Conservation (phyloP, 1,140 invertebrate genomes). For the Sinonovacula constricta region DNA sequence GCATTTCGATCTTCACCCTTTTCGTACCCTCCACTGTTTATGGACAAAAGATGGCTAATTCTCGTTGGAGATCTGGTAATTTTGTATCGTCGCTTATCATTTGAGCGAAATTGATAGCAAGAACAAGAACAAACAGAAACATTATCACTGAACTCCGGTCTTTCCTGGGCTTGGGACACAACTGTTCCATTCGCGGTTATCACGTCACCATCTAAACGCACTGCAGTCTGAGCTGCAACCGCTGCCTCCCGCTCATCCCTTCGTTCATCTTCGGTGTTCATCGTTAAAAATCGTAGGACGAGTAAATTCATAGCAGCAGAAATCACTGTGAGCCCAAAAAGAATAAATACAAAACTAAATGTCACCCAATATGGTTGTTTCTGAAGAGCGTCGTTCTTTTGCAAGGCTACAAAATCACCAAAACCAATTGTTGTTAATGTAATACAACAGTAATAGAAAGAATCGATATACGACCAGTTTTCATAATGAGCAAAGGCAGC, state of each 20-base stretch:
- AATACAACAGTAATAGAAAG: slow-evolving; percentile 99
- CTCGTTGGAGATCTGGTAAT: slow-evolving; percentile 86
- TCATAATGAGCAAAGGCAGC: slow-evolving; percentile 97
- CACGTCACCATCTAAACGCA: slow-evolving; percentile 94
- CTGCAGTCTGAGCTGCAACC: slow-evolving; percentile 85
- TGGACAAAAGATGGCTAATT: slow-evolving; percentile 85
- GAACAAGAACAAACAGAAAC: slow-evolving; percentile 90
- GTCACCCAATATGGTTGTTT: slow-evolving; percentile 98
- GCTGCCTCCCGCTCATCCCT: slow-evolving; percentile 91
- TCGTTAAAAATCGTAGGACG: slow-evolving; percentile 98
- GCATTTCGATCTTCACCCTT: slow-evolving; percentile 56
- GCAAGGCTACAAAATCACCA: slow-evolving; percentile 84
- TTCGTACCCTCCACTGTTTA: slow-evolving; percentile 80
- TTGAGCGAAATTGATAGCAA: slow-evolving; percentile 83
- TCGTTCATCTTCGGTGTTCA: slow-evolving; percentile 97
- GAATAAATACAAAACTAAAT: slow-evolving; percentile 98
- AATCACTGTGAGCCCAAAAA: slow-evolving; percentile 99
- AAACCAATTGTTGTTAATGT: slow-evolving; percentile 97
- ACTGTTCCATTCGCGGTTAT: slow-evolving; percentile 84
- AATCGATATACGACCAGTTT: slow-evolving; percentile 98
- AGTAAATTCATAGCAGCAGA: slow-evolving; percentile 98
- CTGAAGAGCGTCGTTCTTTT: slow-evolving; percentile 97
- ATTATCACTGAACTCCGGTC: slow-evolving; percentile 81
- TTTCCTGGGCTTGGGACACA: slow-evolving; percentile 77
- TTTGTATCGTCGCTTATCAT: slow-evolving; percentile 82